Base-by-base conservation (phyloP, 2,888 invertebrate genomes). In the Tipula vernalis region DNA sequence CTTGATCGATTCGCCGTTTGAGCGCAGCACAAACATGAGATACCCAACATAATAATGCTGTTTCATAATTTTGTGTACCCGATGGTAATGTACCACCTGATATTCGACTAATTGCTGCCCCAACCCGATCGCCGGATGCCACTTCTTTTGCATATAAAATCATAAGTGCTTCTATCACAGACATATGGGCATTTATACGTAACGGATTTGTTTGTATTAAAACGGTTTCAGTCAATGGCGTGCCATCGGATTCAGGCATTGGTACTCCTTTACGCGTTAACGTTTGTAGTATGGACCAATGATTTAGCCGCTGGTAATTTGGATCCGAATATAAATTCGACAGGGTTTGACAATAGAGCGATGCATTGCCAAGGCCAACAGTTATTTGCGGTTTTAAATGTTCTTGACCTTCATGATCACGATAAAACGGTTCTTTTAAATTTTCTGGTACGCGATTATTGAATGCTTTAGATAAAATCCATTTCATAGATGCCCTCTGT, bases 251-350 rank as follows among this genome's bases (percentile, higher is more conserved):
- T 91, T 98, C 97, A 87, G 94, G 94, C 88, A 97, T 95, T 90
- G 95, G 96, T 87, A 98, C 96, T 88, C 98, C 98, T 92, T 98
- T 98, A 90, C 98, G 94, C 89, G 96, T 95, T 90, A 99, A 93
- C 87, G 97, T 97, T 93, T 98, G 98, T 90, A 98, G 94, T 90
- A 98, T 97, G 91, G 97, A 96, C 95, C 96, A 96, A 92, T 98
- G 98, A 93, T 98, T 98, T 90, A 98, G 95, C 92, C 96, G 97
- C 94, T 97, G 96, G 93, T 97, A 98, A 93, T 98, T 98, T 88
- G 98, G 98, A 93, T 98, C 98, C 88, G 97, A 97, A 93, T 98
- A 98, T 93, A 98, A 96, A 93, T 98, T 98, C 89, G 97, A 96
- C 91, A 98, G 93, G 87, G 98, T 98, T 91, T 96, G 94, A 92